Conservation (phyloP, 2,888 invertebrate species). For the Parnassius glacialis region DNA sequence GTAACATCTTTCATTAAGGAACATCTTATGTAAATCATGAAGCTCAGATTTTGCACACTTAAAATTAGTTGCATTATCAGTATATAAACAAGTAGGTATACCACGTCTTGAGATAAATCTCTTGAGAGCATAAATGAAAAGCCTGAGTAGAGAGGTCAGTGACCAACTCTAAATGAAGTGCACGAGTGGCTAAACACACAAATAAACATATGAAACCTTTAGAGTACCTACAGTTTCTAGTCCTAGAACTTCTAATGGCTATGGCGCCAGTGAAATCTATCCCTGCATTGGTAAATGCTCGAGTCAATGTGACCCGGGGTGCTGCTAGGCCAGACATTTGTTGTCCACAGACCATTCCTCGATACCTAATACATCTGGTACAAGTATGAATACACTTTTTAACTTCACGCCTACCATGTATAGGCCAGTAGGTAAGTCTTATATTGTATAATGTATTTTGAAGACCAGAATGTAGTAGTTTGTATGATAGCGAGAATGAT, state of each 20-base stretch:
- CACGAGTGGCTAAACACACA: constrained; percentile 9
- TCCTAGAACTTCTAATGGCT: constrained; percentile 19
- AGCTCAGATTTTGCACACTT: constrained; percentile 4
- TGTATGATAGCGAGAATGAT: constrained; percentile 5
- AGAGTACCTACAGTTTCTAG: constrained; percentile 17
- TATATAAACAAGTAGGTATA: constrained; percentile 15
- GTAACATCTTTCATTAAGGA: too few relatives aligned
- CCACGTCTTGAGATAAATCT: constrained; percentile 25
- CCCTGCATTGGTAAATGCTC: constrained; percentile 25
- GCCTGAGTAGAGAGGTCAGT: constrained; percentile 14
- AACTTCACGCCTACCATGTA: constrained; percentile 13
- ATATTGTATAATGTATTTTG: constrained; percentile 23
- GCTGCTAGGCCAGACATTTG: constrained; percentile 25
- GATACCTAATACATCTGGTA: constrained; percentile 20
- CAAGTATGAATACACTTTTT: constrained; percentile 6
- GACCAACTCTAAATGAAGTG: constrained; percentile 22
- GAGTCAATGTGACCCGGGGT: constrained; percentile 22
- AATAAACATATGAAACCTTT: constrained; percentile 20
- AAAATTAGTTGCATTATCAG: constrained; percentile 27
- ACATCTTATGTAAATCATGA: too few relatives aligned
- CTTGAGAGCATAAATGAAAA: constrained; percentile 19
- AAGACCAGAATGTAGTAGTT: constrained; percentile 23
- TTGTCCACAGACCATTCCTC: constrained; percentile 25
- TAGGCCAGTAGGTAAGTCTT: constrained; percentile 16
- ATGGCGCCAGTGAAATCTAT: constrained; percentile 29